Evolutionary conservation across 2,888 invertebrate genomes (phyloP), one percentile per base, ranked within the genome.

Genomic region (Athalia rosae): DNA sequence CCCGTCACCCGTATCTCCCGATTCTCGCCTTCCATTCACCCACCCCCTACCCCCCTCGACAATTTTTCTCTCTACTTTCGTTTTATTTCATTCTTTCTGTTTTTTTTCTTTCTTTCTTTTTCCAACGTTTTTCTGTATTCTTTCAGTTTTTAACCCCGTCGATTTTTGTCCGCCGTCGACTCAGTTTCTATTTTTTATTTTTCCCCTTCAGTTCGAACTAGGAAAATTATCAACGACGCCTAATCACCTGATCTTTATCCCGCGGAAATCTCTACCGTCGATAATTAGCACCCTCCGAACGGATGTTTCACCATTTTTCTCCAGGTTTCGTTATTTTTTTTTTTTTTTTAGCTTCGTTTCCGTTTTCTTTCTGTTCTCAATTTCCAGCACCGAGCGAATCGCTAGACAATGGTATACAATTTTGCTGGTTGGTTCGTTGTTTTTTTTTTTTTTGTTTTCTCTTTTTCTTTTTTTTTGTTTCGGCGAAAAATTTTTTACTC

Each of bases 51-150:
- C 28, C 28, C 28, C 28, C n/a, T 28, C 28, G 28, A 56, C 67
- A 58, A 69, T 43, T 45, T 73, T 62, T 47, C 77, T 76, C 28
- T 58, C 67, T 79, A 76, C 76, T 77, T 77, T 78, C 74, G 28
- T 76, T 76, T 64, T 74, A 66, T 79, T 77, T 77, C 80, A 6
- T n/a, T 63, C n/a, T 47, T 28, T 74, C n/a, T n/a, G 78, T 80
- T 80, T 80, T 81, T 81, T 13, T 6, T 45, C 43, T 48, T 47
- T n/a, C 47, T 48, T 45, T 43, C 15, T 48, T 47, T 4, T 48
- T 47, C 4, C 28, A 9, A 61, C 50, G n/a, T 73, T 64, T n/a
- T n/a, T n/a, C 66, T 47, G 28, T 62, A 15, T 13, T n/a, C 43
- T 56, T 78, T 61, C n/a, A 15, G 9, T 3, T 53, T 53, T 8